Base-by-base conservation (phyloP, 37 sponge, comb jelly and placozoan genomes). In the Axinella damicornis region DNA sequence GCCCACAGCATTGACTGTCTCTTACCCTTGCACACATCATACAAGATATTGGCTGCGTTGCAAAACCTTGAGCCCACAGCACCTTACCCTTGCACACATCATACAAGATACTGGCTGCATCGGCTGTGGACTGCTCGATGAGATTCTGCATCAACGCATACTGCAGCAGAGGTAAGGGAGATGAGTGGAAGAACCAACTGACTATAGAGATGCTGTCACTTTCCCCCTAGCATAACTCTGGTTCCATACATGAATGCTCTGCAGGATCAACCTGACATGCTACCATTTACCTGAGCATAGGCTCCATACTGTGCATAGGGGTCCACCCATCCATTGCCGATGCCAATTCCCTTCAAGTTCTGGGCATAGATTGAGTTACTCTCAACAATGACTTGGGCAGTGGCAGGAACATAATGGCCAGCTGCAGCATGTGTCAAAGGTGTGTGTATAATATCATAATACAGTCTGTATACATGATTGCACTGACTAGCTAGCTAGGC, bases 291-390 rank as follows among this genome's bases (percentile, higher is more conserved):
- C 82, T 94, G 34, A 25, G 91, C 74, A 67, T 93, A 96, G 0
- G 82, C 80, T 20, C 37, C 33, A 56, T 96, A 96, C 88, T 96
- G 96, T 2, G 85, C 33, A 0, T 74, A 54, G 0, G 96, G 96
- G 62, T 90, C 96, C n/a, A 96, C 96, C 93, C 93, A 92, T 16
- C 96, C 96, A 93, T 96, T 90, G 12, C 96, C 96, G 53, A 96
- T 96, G 24, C 76, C 93, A 62, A 95, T 83, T 17, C 96, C 96
- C 74, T 92, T 93, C 28, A 96, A 85, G 57, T 96, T 96, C 76
- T 87, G 82, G 60, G 91, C 91, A 62, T 82, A 86, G 46, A 71
- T n/a, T 21, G 91, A 88, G 74, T 90, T 88, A 66, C 91, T 90
- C 65, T 88, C 83, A 18, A 93, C 62, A 54, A 96, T 96, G n/a